A percentile compares a stretch with the other conserved stretches of the same genome.
Conservation (phyloP, 2,888 invertebrate species). For the Chrysolina haemoptera region DNA sequence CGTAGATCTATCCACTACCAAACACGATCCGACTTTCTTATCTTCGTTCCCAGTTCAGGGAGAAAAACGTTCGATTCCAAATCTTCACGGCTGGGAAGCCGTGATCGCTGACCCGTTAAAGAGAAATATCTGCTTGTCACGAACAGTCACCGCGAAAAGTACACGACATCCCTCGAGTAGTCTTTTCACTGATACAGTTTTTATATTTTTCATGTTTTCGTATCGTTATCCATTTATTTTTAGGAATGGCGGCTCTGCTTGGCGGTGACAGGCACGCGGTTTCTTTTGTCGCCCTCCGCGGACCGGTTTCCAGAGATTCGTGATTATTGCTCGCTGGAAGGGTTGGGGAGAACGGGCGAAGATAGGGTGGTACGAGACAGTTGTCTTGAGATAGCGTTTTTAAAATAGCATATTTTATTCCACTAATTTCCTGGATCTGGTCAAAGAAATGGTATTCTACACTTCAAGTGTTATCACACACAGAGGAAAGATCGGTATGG, state of each 20-base stretch:
- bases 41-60: not conserved
- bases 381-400: not conserved
- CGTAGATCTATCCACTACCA: not conserved
- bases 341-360: not conserved
- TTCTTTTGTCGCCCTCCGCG: slow-evolving; percentile 18
- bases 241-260: slow-evolving; percentile 39
- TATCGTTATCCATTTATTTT: slow-evolving; percentile 56
- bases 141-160: slow-evolving; percentile 49
- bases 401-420: no score
- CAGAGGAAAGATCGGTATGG: no score
- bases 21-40: not conserved
- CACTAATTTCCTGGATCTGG: no score
- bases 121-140: slow-evolving; percentile 57
- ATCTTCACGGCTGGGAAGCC: slow-evolving; percentile 42
- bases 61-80: slow-evolving; percentile 25
- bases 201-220: slow-evolving; percentile 56
- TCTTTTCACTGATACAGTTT: slow-evolving; percentile 50
- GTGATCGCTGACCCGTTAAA: slow-evolving; percentile 52
- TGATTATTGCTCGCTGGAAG: not conserved
- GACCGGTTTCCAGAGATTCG: slow-evolving; percentile 21
- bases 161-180: slow-evolving; percentile 49
- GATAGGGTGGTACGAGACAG: not conserved
- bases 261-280: slow-evolving; percentile 51
- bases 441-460: no score
- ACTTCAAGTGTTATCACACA: no score